Percentiles rank a stretch among this genome's conserved stretches.
These are phyloP conservation scores for Grus americana DNA, from an alignment of 2,113 vertebrate genomes.

Conservation along the genomic window DNA sequence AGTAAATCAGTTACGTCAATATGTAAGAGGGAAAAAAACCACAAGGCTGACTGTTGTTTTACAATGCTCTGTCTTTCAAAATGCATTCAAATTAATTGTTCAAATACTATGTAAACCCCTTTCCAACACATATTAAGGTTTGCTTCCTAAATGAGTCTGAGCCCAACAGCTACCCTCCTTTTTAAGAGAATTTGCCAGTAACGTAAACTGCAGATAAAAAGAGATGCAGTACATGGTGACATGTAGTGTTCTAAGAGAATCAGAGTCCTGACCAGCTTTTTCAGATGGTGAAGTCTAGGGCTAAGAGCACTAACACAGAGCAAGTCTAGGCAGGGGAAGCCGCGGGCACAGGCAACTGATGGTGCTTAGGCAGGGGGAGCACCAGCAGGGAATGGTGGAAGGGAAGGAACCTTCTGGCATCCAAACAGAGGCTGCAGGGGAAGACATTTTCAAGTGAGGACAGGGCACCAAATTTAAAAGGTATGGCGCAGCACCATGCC, in stretches of 20 bases:
- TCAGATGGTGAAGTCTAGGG: neutral
- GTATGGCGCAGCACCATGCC: neutral
- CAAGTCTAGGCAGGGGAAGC: neutral
- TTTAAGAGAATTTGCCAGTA: neutral
- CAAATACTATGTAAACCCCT: neutral
- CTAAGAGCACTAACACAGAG: neutral
- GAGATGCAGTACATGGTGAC: neutral
- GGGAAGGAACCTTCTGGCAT: neutral
- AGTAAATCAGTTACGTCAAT: neutral
- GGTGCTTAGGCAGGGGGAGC: neutral
- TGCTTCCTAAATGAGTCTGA: neutral
- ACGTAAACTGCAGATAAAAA: neutral
- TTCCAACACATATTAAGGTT: neutral
- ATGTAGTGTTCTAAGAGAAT: neutral
- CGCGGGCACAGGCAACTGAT: neutral
- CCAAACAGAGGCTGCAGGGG: neutral
- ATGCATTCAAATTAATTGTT: neutral
- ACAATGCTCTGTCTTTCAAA: neutral
- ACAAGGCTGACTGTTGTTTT: neutral
- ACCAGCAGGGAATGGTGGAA: neutral
- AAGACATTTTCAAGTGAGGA: neutral
- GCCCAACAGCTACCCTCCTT: neutral
- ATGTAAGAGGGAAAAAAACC: neutral
- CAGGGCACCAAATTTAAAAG: neutral
- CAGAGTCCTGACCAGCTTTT: neutral